These are phyloP conservation scores for Neuroterus valhalla DNA, from an alignment of 1,140 invertebrate species.

Conservation along the genomic window DNA sequence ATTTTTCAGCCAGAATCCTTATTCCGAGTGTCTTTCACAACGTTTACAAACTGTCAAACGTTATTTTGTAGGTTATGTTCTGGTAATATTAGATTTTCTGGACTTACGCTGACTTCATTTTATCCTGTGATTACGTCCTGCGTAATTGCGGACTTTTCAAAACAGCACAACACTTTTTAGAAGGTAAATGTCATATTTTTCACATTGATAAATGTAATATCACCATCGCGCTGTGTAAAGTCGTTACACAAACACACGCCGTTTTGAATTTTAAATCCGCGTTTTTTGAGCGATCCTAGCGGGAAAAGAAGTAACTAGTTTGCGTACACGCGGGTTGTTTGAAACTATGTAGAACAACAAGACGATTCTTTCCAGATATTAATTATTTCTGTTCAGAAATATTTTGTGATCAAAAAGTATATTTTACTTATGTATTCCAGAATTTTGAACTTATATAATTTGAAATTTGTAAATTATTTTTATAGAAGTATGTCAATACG, in stretches of 20 bases:
- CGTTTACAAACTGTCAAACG: neutral
- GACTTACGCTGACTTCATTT: conserved; percentile 9
- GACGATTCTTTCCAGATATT: too few relatives aligned
- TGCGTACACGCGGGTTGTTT: too few relatives aligned
- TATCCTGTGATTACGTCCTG: neutral
- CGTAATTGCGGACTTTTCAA: neutral
- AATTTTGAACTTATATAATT: too few relatives aligned
- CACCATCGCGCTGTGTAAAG: neutral
- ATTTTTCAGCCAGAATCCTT: neutral
- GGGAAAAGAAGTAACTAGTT: too few relatives aligned
- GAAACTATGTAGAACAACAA: too few relatives aligned
- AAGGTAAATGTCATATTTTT: neutral
- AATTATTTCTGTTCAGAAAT: too few relatives aligned
- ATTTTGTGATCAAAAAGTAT: too few relatives aligned
- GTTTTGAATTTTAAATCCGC: neutral
- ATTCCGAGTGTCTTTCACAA: neutral
- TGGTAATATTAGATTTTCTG: neutral
- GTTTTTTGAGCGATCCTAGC: too few relatives aligned
- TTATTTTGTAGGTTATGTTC: neutral
- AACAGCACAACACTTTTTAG: neutral
- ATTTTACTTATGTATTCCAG: too few relatives aligned
- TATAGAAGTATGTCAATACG: too few relatives aligned
- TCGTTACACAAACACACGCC: neutral
- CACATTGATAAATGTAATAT: neutral
- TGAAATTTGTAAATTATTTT: too few relatives aligned